phyloP scores from a whole-genome alignment of 2,797 vertebrate genomes.

The Astyanax mexicanus region DNA sequence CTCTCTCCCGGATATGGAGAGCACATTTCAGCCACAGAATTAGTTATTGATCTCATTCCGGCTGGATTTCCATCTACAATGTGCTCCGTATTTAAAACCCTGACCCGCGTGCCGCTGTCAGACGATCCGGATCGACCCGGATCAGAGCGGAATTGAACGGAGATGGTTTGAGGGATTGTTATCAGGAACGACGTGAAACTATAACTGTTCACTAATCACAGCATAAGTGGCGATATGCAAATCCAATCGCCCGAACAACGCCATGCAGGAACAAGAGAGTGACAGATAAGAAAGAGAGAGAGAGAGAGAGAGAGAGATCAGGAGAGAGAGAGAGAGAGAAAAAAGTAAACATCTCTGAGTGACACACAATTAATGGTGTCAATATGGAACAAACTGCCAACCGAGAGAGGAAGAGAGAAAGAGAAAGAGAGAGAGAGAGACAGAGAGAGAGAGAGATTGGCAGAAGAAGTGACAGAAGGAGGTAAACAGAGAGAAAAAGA shows the following conservation, averaged over 20 bases:
- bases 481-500: too few species aligned
- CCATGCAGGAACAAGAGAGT: not conserved
- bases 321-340: too few species aligned
- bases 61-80: constrained; percentile 5
- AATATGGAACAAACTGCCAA: too few species aligned
- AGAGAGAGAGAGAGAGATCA: not conserved
- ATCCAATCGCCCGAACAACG: too few species aligned
- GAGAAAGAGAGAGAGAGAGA: too few species aligned
- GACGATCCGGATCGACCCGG: not conserved
- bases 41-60: constrained; percentile 50
- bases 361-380: too few species aligned
- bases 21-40: constrained; percentile 49
- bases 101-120: not conserved
- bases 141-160: not conserved
- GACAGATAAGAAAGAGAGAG: not conserved
- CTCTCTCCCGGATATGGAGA: constrained; percentile 6
- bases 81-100: constrained; percentile 18
- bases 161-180: constrained; percentile 1
- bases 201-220: not conserved
- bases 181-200: not conserved
- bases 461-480: too few species aligned
- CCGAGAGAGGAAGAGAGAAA: not conserved
- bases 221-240: not conserved
- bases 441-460: too few species aligned
- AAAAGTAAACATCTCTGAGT: too few species aligned